Percentiles rank a stretch among this genome's conserved stretches.
phyloP scores from a whole-genome alignment of 2,113 vertebrate genomes.

The Mobula hypostoma region DNA sequence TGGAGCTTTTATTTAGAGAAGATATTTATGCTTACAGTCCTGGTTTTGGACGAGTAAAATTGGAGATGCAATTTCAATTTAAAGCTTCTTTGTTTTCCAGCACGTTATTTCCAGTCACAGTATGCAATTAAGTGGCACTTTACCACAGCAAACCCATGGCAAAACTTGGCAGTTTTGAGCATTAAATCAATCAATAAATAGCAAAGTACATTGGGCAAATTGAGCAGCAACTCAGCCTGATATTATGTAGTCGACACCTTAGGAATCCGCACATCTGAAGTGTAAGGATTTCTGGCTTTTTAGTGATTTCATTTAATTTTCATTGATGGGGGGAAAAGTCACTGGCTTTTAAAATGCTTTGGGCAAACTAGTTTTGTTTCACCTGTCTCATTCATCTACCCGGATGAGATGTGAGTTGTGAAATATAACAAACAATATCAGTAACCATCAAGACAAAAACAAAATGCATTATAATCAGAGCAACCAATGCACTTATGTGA shows the following conservation, averaged over 20 bases:
- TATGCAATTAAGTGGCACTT: neutral
- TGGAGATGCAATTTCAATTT: neutral
- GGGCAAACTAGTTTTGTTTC: neutral
- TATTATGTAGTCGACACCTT: neutral
- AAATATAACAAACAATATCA: neutral
- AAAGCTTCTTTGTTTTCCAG: neutral
- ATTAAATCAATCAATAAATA: slow-evolving; percentile 18
- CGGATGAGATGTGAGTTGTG: neutral
- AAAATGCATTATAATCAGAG: neutral
- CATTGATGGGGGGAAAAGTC: neutral
- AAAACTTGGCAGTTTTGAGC: neutral
- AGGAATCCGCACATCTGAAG: neutral
- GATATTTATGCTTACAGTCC: neutral
- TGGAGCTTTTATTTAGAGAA: neutral
- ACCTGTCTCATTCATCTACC: neutral
- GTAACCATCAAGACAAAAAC: neutral
- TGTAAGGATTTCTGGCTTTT: neutral
- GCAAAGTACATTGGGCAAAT: neutral
- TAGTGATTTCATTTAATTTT: neutral
- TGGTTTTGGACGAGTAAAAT: neutral
- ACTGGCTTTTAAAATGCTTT: neutral
- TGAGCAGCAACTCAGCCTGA: too few relatives aligned
- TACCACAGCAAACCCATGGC: neutral
- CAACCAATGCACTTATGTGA: neutral
- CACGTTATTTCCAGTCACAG: neutral